Evolutionary conservation across 2,888 invertebrate genomes (phyloP).

Genomic region (Apantesis nais): DNA sequence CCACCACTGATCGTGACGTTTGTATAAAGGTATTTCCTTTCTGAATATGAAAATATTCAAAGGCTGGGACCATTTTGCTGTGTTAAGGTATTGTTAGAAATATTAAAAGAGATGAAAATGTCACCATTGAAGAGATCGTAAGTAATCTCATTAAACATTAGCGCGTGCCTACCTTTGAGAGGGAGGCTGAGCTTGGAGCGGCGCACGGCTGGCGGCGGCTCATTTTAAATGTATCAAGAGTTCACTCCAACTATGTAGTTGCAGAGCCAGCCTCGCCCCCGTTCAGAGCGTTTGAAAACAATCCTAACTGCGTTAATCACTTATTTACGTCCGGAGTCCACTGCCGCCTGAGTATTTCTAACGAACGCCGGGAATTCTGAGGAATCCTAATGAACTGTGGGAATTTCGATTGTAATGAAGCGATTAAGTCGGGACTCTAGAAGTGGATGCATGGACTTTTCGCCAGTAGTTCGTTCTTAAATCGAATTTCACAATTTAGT

Average conservation of each 20-base stretch:
- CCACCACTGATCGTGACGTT: conserved; percentile 55
- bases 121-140: conserved; percentile 46
- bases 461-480: conserved; percentile 60
- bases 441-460: conserved; percentile 57
- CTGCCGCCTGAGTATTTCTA: conserved; percentile 78
- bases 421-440: conserved; percentile 61
- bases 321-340: conserved; percentile 82
- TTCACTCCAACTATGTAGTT: conserved; percentile 64
- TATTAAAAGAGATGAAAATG: conserved; percentile 42
- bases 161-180: conserved; percentile 47
- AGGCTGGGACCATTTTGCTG: conserved; percentile 40
- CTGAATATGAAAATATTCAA: conserved; percentile 54
- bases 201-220: conserved; percentile 56
- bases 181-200: conserved; percentile 32
- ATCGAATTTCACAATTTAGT: conserved; percentile 67
- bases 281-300: conserved; percentile 75
- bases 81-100: conserved; percentile 34
- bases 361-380: conserved; percentile 79
- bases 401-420: conserved; percentile 82
- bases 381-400: conserved; percentile 83
- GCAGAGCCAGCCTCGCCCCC: conserved; percentile 55
- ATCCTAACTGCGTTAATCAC: conserved; percentile 84
- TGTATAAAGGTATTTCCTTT: conserved; percentile 56
- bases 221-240: conserved; percentile 82
- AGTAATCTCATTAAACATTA: conserved; percentile 71